Evolutionary conservation across 2,797 vertebrate species (phyloP).

Genomic region (Petrocephalus sullivani): DNA sequence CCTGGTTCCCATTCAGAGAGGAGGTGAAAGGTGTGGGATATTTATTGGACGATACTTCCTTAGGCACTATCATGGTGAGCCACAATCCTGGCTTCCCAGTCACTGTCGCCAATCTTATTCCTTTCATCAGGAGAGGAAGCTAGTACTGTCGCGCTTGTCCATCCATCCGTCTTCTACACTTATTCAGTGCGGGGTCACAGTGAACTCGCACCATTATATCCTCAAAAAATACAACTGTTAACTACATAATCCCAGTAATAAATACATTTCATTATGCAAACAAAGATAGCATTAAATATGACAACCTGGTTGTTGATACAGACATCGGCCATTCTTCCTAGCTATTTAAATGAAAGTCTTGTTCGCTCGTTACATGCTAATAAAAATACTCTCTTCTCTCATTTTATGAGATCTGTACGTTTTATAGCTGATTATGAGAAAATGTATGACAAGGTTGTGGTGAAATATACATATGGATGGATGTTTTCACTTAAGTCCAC

Average conservation of each 20-base stretch:
- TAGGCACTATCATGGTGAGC: not conserved
- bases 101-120: conserved; percentile 40
- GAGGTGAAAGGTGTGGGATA: not conserved
- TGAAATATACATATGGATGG: not conserved
- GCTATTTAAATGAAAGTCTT: not conserved
- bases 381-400: not conserved
- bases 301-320: not conserved
- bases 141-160: conserved; percentile 31
- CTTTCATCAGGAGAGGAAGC: conserved; percentile 37
- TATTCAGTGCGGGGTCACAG: not conserved
- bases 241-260: not conserved
- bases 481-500: not conserved
- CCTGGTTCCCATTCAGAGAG: conserved; percentile 44
- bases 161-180: not conserved
- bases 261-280: not conserved
- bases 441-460: not conserved
- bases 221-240: not conserved
- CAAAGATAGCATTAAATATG: not conserved
- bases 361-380: not conserved
- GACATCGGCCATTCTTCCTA: not conserved
- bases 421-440: not conserved
- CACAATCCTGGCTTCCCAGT: conserved; percentile 41
- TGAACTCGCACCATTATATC: not conserved
- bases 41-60: not conserved
- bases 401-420: not conserved